Evolutionary conservation across 1,140 invertebrate species (phyloP), one percentile per base, ranked within the genome.

Genomic region (Pseudomyrmex gracilis): DNA sequence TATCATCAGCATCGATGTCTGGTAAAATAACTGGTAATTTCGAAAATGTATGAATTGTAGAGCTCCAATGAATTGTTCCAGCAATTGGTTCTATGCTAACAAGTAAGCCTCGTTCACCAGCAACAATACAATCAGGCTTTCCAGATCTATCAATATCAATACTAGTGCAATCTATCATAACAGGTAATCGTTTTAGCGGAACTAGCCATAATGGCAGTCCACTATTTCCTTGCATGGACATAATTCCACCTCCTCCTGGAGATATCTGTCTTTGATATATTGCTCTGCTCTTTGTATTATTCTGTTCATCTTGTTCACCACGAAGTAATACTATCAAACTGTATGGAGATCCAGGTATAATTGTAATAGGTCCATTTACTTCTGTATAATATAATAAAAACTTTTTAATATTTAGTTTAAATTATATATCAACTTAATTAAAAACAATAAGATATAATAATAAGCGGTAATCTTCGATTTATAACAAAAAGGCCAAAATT

Each of bases 241-340:
- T 89, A 43, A 95, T 86, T n/a, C 92, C 93, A 86, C 84, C 95
- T 88, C 93, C 95, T 92, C 90, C 94, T 87, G 90, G 94, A 93
- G 85, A 90, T 92, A 90, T 94, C 87, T 82, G 92, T 90, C 86
- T 77, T 24, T 86, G 86, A 68, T 89, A 86, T 58, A 70, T 34
- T 1, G 20, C 10, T 10, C 88, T 82, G 49, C 93, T 92, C 64
- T 95, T 95, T 17, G 95, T 93, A 71, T 95, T 95, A 89, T 96
- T 96, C 64, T 95, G 95, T 91, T 96, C 96, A 89, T 87, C 93
- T 71, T 87, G 92, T 74, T 93, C 92, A 3, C 96, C 96, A 85
- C 96, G 94, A 87, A 97, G 95, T 34, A 97, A 95, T 82, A 97
- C 95, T 86, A 97, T 96, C 8, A 97, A 91, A 94, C 97, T 97